Conservation (phyloP, 92 coral and sea anemone species). For the Epizoanthus illoricatus region DNA sequence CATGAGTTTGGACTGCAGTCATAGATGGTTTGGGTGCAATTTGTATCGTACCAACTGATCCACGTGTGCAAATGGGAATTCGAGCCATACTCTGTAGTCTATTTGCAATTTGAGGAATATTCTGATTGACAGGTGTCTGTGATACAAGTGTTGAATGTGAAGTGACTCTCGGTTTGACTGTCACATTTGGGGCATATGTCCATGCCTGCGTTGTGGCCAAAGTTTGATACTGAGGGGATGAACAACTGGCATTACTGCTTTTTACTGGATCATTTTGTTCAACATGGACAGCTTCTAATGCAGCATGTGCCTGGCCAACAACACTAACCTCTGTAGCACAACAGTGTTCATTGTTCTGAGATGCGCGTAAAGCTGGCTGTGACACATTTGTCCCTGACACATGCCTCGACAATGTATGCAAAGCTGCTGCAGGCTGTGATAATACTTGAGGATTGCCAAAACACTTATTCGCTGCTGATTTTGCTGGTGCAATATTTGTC, state of each 20-base stretch:
- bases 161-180: not conserved
- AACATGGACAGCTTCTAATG: not conserved
- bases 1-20: not conserved
- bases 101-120: not conserved
- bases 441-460: no score
- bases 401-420: no score
- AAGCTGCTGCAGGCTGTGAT: no score
- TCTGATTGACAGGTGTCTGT: not conserved
- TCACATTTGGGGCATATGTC: not conserved
- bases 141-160: not conserved
- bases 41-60: not conserved
- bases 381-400: no score
- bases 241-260: no score
- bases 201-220: no score
- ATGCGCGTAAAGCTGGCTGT: no score
- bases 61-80: not conserved
- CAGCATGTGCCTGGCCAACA: no score
- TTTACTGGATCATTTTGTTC: not conserved
- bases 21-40: constrained; percentile 4
- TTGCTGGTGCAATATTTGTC: not conserved
- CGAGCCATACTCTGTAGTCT: not conserved
- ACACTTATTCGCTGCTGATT: no score
- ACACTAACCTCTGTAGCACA: no score
- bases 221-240: not conserved
- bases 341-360: no score